Evolutionary conservation across 2,888 invertebrate genomes (phyloP), one percentile per base, ranked within the genome.

Genomic region (Microctonus hyperodae): DNA sequence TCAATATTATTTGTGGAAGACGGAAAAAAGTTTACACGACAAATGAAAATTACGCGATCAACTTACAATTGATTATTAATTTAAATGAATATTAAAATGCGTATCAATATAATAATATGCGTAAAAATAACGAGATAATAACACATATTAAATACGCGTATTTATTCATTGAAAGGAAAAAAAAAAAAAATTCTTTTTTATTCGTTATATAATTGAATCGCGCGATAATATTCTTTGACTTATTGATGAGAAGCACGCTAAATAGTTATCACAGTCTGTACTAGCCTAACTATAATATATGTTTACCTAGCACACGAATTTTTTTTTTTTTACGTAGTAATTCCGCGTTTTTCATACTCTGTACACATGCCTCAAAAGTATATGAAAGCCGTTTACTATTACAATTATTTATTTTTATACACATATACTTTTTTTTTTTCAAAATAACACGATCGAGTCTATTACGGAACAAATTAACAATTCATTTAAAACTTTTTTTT

Each of bases 221-320:
- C 44, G 5, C 50, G 22, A 60, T 5, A 48, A 40, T 64, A 16
- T 50, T 55, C 48, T 53, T 58, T 69, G 57, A 48, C 33, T 60
- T 69, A 72, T 71, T 70, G 70, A 64, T 72, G 72, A 72, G 71
- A 75, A 79, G 76, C 77, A 75, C 80, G 80, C 76, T 77, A 77
- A 80, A 79, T 78, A 78, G 79, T 80, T 82, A 82, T 82, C 82
- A 82, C 82, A 82, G 82, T 80, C 78, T 79, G 76, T 78, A 78
- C 78, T 81, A 81, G 70, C 75, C 75, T 80, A 80, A 35, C 20
- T 33, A 33, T 53, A 51, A 51, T 31, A 28, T 22, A 11, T 13
- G n/a, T 13, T 51, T 31, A n/a, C 31, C 55, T 55, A 16, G 55
- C 55, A 55, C 55, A 55, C 31, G 16, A 16, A 55, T 5, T n/a